Percentiles rank a stretch among this genome's conserved stretches.
Conservation (phyloP, 2,113 vertebrate genomes). For the Capreolus pygargus region DNA sequence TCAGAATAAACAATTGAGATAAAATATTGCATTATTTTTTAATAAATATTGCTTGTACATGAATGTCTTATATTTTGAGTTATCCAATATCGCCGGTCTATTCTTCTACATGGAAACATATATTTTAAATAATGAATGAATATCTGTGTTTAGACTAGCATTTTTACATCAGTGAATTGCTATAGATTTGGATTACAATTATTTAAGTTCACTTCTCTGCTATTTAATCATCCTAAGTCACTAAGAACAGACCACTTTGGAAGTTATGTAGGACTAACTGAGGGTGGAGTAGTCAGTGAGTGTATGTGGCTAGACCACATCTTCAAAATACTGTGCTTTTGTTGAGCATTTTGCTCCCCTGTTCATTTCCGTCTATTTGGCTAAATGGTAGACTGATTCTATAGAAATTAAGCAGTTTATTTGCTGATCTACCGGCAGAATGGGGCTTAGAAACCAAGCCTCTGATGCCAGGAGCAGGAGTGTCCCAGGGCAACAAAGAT, state of each 20-base stretch:
- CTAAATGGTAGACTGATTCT: not conserved
- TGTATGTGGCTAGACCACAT: not conserved
- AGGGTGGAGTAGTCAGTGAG: not conserved
- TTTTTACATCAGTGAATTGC: not conserved
- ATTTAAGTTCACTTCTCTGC: not conserved
- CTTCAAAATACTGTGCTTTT: not conserved
- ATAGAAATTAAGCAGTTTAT: not conserved
- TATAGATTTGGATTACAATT: not conserved
- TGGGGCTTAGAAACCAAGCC: not conserved
- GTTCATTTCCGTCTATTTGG: not conserved
- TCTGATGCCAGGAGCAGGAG: not conserved
- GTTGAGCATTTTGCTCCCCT: not conserved
- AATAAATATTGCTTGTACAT: not conserved
- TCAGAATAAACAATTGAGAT: not conserved
- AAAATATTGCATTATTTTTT: not conserved
- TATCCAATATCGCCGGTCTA: not conserved
- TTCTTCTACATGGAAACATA: not conserved
- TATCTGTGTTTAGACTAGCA: not conserved
- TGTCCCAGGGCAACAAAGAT: not conserved
- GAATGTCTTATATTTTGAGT: slow-evolving; percentile 17
- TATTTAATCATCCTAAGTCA: not conserved
- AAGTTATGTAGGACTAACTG: not conserved
- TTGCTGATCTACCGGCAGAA: not conserved
- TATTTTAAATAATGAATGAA: slow-evolving; percentile 36
- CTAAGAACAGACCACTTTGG: not conserved